Base-by-base conservation (phyloP, 2,113 vertebrate species). In the Solenodon paradoxus region DNA sequence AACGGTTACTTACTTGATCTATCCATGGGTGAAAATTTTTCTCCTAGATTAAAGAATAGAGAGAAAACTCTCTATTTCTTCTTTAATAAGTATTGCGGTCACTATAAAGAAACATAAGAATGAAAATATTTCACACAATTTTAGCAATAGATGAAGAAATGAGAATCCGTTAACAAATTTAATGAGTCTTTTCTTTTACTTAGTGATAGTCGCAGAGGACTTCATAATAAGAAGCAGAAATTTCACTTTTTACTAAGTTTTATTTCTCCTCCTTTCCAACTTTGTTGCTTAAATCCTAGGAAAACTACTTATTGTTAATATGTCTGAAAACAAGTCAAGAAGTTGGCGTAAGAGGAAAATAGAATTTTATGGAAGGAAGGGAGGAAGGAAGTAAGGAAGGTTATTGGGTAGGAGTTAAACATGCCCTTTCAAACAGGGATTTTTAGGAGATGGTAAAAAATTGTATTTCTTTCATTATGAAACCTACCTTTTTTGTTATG, bases 291-390 rank as follows among this genome's bases (percentile, higher is more conserved):
- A 81, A 85, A 38, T 32, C 20, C 12, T 17, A 82, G 38, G 19
- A 90, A 53, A 89, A 69, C 16, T 83, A 90, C 42, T 47, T 74
- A 64, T n/a, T 85, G 22, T 69, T 81, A 59, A 72, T 69, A 82
- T 49, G 92, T 94, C 22, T 26, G 90, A 86, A 89, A n/a, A 95
- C 35, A 72, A 68, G 32, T 30, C 35, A 71, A 92, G 47, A 57
- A 45, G 49, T 35, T 71, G 59, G 79, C 8, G 63, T 89, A 57
- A 92, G 72, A 83, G 26, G n/a, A 49, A 92, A 86, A 77, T 2
- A 35, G 38, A 78, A 94, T 82, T 71, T 82, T 72, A 92, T 86
- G n/a, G n/a, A n/a, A n/a, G n/a, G n/a, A n/a, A n/a, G n/a, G n/a
- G n/a, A n/a, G n/a, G n/a, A n/a, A n/a, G n/a, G n/a, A n/a, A n/a